Evolutionary conservation across 2,888 invertebrate species (phyloP), one percentile per base, ranked within the genome.

Genomic region (Hecatera dysodea): DNA sequence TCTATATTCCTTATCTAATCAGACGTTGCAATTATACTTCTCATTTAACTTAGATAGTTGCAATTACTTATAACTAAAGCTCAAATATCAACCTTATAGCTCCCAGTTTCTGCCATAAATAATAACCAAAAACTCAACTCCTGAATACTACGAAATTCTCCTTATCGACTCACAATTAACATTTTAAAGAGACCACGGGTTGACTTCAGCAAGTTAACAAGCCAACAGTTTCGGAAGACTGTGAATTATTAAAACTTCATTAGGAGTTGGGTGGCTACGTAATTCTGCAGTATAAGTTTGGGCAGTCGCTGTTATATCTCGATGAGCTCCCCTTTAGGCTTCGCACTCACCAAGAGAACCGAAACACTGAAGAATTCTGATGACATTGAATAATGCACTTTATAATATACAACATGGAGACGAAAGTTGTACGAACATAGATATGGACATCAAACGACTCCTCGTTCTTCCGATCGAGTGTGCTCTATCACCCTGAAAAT

Each of bases 241-340:
- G 61, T 87, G 81, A 86, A 86, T 86, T 87, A 86, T 87, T 86
- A 85, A 87, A 85, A 85, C 87, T 84, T 86, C 84, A 85, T 86
- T 82, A 86, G 67, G 64, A 78, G 63, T 60, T 59, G 72, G 75
- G 57, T 79, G 75, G 73, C 62, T 69, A 75, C 77, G 53, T 66
- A 83, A 85, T 78, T 83, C 48, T 67, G 78, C 57, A 70, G 71
- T 63, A 63, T 76, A 80, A 86, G 63, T 86, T 84, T 67, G 67
- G 63, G 65, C 56, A 73, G 75, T 53, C 66, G 73, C 69, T 69
- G 73, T 81, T 72, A 61, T 72, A 68, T 67, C 74, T 68, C 68
- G 61, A 66, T 81, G 72, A 84, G 69, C 59, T 68, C 60, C 55
- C 67, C 53, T 69, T 66, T 71, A 48, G 33, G 6, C 22, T 70